Evolutionary conservation across 2,113 vertebrate genomes (phyloP).

Genomic region (Himantopus leucocephalus): DNA sequence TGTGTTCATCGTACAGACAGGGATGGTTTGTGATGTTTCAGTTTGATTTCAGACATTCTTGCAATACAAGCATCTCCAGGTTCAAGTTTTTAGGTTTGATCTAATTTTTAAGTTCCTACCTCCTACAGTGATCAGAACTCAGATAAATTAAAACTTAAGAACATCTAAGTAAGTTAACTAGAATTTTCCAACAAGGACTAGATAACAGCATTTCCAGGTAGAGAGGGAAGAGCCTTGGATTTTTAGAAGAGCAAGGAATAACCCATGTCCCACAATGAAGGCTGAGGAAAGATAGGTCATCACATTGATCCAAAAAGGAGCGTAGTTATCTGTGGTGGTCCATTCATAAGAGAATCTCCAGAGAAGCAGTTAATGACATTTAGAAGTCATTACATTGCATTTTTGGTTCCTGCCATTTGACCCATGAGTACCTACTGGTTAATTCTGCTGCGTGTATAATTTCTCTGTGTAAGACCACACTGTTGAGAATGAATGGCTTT

Average conservation of each 20-base stretch:
- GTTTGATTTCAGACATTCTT: not conserved
- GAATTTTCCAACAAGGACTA: not conserved
- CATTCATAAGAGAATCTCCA: not conserved
- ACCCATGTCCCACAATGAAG: not conserved
- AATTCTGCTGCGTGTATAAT: not conserved
- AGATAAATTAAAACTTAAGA: not conserved
- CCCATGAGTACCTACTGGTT: not conserved
- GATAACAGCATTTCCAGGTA: not conserved
- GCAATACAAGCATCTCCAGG: not conserved
- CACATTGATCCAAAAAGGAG: not conserved
- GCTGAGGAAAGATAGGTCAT: not conserved
- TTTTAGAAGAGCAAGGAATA: not conserved
- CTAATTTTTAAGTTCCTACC: not conserved
- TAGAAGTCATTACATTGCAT: not conserved
- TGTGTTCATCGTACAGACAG: not conserved
- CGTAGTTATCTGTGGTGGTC: not conserved
- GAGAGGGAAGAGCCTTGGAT: not conserved
- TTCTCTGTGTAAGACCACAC: not conserved
- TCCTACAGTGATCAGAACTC: not conserved
- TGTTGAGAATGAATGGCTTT: not conserved
- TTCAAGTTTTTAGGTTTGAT: not conserved
- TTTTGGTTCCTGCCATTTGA: not conserved
- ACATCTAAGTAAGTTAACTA: not conserved
- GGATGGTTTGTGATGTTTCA: not conserved
- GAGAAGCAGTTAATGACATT: not conserved